Conservation (phyloP, 2,888 invertebrate species). For the Folsomia candida region DNA sequence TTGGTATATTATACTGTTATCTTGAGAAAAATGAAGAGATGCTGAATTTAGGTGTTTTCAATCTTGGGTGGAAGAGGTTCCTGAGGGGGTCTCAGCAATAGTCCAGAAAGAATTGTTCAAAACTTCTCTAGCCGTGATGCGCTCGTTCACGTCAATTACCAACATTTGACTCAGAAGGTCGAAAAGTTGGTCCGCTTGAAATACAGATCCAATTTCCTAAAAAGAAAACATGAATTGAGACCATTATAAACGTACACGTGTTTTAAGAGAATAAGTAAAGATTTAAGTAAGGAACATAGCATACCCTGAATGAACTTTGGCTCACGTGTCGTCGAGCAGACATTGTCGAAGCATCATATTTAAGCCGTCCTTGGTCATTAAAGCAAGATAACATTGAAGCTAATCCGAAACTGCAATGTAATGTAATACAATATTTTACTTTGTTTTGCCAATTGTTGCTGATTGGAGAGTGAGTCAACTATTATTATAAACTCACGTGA, state of each 20-base stretch:
- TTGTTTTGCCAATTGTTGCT: no score
- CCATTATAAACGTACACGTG: no score
- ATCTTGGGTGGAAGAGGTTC: no score
- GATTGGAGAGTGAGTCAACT: no score
- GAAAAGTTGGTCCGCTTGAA: not conserved
- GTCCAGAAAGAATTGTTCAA: not conserved
- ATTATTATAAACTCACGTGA: not conserved
- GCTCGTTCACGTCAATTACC: not conserved
- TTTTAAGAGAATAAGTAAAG: not conserved
- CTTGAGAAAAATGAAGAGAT: no score
- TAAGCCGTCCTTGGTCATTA: not conserved
- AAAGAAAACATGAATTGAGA: no score
- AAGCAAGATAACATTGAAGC: not conserved
- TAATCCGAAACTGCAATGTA: not conserved
- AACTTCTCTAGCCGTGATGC: not conserved
- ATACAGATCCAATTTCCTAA: no score
- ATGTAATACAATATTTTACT: no score
- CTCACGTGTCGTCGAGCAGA: not conserved
- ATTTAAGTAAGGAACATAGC: not conserved
- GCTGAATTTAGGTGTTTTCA: no score
- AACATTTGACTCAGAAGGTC: not conserved
- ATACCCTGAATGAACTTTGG: not conserved
- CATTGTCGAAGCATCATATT: not conserved
- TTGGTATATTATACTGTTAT: no score
- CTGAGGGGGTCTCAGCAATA: not conserved